Conservation (phyloP, 2,113 vertebrate genomes). For the Hoplias malabaricus region DNA sequence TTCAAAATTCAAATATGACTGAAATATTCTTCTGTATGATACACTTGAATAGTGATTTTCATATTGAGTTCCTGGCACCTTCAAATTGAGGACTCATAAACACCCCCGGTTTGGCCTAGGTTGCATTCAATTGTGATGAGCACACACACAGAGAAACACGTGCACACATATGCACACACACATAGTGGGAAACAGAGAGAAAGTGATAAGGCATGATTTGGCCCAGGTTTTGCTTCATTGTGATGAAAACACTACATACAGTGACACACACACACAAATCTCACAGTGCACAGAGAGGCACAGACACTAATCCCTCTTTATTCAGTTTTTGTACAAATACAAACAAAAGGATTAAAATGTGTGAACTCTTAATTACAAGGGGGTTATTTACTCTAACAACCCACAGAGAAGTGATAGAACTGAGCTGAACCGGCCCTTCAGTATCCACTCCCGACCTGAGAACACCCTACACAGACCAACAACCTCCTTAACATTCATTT, state of each 20-base stretch:
- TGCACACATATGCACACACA: conserved; percentile 19
- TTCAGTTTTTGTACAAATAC: conserved; percentile 44
- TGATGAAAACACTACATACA: conserved; percentile 33
- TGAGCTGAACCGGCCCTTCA: conserved; percentile 10
- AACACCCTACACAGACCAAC: conserved; percentile 34
- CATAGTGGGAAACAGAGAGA: background rate
- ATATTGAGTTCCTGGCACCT: too few species aligned
- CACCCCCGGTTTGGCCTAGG: background rate
- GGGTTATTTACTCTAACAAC: conserved; percentile 42
- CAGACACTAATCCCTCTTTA: conserved; percentile 46
- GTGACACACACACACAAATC: conserved; percentile 17
- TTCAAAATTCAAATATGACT: too few species aligned
- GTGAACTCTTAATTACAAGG: conserved; percentile 43
- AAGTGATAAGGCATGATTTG: conserved; percentile 12
- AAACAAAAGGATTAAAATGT: conserved; percentile 48
- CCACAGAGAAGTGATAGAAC: conserved; percentile 13
- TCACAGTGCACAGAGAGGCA: conserved; percentile 27
- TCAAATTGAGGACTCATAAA: too few species aligned
- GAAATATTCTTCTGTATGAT: too few species aligned
- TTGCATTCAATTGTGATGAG: background rate
- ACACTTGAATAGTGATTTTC: too few species aligned
- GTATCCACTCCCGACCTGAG: background rate
- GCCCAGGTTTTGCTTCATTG: conserved; percentile 3
- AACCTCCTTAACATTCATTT: conserved; percentile 48
- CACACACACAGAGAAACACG: background rate